Conservation (phyloP, 1,140 invertebrate genomes). For the Agraylea sexmaculata region DNA sequence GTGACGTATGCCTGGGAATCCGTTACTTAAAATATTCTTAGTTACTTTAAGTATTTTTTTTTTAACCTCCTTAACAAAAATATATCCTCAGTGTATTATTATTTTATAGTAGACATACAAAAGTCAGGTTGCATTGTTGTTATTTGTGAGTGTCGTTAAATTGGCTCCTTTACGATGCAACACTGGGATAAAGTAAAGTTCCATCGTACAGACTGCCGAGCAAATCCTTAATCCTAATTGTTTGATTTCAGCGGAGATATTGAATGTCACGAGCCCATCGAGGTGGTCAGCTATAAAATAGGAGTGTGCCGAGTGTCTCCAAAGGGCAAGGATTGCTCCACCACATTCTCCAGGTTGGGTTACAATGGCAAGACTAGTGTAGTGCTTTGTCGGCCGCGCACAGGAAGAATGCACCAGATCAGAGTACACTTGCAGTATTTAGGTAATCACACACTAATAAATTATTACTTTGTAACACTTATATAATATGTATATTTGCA, state of each 20-base stretch:
- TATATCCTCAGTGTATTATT: no score
- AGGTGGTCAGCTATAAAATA: conserved; percentile 89
- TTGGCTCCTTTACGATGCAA: no score
- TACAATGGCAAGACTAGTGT: conserved; percentile 82
- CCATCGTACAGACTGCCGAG: neutral
- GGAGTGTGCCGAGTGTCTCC: conserved; percentile 86
- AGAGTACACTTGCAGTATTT: conserved; percentile 97
- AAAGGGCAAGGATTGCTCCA: conserved; percentile 82
- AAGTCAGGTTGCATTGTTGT: no score
- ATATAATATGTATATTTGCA: conserved; percentile 28
- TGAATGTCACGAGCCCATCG: conserved; percentile 83
- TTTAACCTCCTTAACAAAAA: neutral
- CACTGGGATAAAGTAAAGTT: no score
- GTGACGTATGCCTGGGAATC: no score
- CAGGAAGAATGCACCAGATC: conserved; percentile 97
- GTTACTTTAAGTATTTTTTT: no score
- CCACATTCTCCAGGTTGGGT: conserved; percentile 79
- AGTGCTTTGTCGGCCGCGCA: conserved; percentile 84
- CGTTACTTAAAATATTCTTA: no score
- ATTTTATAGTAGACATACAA: no score
- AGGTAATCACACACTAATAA: conserved; percentile 42
- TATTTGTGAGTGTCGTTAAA: no score
- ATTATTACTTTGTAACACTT: conserved; percentile 3
- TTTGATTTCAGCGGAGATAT: conserved; percentile 58
- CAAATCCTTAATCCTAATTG: conserved; percentile 12